Percentiles rank a stretch among this genome's conserved stretches.
phyloP scores from a whole-genome alignment of 2,797 vertebrate genomes.

The Manis crassicaudata region DNA sequence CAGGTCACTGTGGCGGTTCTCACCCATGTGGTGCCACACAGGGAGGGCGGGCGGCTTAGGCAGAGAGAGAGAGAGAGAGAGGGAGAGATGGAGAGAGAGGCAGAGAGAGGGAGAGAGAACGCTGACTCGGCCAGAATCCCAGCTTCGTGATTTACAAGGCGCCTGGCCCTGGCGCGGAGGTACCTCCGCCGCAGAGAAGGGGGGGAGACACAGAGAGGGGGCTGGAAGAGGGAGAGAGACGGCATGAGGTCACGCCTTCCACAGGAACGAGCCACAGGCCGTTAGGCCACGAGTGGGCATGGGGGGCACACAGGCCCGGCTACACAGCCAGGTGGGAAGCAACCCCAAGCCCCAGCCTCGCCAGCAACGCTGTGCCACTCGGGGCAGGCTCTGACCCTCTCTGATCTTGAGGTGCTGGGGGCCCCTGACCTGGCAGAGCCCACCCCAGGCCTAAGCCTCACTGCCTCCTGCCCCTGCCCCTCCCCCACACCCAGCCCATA shows the following conservation, averaged over 20 bases:
- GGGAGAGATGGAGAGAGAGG: not conserved
- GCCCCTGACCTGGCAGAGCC: not conserved
- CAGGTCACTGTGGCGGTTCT: not conserved
- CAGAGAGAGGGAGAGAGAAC: not conserved
- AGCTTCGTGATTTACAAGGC: conserved; percentile 62
- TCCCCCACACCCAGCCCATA: too few relatives aligned
- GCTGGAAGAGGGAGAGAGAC: not conserved
- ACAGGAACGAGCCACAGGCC: not conserved
- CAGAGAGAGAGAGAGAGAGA: not conserved
- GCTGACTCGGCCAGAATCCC: conserved; percentile 66
- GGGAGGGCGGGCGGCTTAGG: not conserved
- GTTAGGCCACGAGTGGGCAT: accelerated
- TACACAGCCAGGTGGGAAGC: not conserved
- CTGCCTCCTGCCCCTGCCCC: too few relatives aligned
- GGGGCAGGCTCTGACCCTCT: not conserved
- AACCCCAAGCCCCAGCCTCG: not conserved
- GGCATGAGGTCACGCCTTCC: not conserved
- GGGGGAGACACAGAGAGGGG: not conserved
- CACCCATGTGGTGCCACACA: not conserved
- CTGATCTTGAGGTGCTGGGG: not conserved
- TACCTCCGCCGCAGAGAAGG: conserved; percentile 9
- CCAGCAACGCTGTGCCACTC: not conserved
- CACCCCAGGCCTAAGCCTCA: not conserved
- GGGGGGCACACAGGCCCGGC: not conserved
- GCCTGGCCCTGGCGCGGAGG: not conserved